These are phyloP conservation scores for Listrodromus nycthemerus DNA, from an alignment of 2,888 invertebrate genomes.

Conservation along the genomic window DNA sequence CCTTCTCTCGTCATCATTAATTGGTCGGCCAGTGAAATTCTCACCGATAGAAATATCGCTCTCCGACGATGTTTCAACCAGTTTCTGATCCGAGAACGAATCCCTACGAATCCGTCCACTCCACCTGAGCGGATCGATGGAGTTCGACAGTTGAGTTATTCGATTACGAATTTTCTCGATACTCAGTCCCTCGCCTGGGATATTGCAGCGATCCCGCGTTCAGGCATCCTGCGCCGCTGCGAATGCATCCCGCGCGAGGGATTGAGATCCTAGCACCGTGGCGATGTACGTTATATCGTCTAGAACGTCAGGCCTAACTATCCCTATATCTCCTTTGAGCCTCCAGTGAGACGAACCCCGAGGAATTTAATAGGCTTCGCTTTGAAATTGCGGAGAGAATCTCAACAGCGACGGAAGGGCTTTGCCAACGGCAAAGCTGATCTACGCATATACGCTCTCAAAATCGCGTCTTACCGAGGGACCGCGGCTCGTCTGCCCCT, in stretches of 20 bases:
- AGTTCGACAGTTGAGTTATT: slow-evolving; percentile 2
- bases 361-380: slow-evolving; percentile 79
- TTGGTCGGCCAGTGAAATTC: neutral
- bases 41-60: neutral
- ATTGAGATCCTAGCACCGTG: slow-evolving; percentile 1
- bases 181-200: neutral
- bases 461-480: slow-evolving; percentile 17
- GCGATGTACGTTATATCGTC: slow-evolving; percentile 24
- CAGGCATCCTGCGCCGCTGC: slow-evolving; percentile 8
- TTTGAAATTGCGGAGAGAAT: slow-evolving; percentile 77
- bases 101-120: neutral
- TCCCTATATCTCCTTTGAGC: slow-evolving; percentile 71
- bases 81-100: neutral
- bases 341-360: slow-evolving; percentile 72
- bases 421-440: slow-evolving; percentile 6
- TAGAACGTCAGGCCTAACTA: slow-evolving; percentile 37
- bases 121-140: neutral
- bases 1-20: neutral
- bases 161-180: slow-evolving; percentile 12
- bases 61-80: neutral
- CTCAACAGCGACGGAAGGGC: slow-evolving; percentile 28
- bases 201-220: slow-evolving; percentile 13
- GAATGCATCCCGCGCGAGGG: slow-evolving; percentile 11
- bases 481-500: neutral
- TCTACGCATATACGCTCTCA: slow-evolving; percentile 34